Percentiles rank a stretch among this genome's conserved stretches.
phyloP scores from a whole-genome alignment of 1,140 invertebrate genomes.

The Drosophila busckii region DNA sequence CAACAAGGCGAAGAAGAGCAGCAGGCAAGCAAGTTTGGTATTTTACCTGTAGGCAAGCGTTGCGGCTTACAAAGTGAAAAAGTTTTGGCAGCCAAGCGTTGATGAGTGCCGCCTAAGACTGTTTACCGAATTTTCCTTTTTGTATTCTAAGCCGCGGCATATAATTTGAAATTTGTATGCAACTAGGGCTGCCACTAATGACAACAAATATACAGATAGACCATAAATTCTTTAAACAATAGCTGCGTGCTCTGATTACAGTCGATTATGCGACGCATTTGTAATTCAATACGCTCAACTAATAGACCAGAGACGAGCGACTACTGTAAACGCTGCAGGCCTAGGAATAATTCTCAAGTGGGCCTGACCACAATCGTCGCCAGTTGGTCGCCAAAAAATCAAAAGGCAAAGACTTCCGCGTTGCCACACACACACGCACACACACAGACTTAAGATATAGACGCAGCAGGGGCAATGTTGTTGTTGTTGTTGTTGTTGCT shows the following conservation, averaged over 20 bases:
- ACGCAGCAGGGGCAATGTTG: too few species aligned
- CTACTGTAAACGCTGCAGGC: too few species aligned
- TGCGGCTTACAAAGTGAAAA: slow-evolving; percentile 71
- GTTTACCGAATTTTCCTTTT: slow-evolving; percentile 34
- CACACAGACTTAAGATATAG: not conserved
- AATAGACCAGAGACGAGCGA: too few species aligned
- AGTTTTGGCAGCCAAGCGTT: slow-evolving; percentile 66
- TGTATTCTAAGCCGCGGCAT: too few species aligned
- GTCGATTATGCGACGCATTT: slow-evolving; percentile 18
- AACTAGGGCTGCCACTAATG: too few species aligned
- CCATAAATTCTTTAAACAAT: too few species aligned
- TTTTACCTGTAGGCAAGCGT: slow-evolving; percentile 26
- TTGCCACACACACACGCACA: slow-evolving; percentile 31
- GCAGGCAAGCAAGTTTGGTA: slow-evolving; percentile 9
- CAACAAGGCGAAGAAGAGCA: slow-evolving; percentile 4
- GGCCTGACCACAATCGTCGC: too few species aligned
- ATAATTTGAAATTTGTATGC: slow-evolving; percentile 67
- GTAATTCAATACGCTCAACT: slow-evolving; percentile 23
- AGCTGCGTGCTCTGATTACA: too few species aligned
- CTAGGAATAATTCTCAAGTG: too few species aligned
- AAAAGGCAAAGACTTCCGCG: slow-evolving; percentile 47
- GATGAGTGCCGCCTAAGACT: slow-evolving; percentile 46
- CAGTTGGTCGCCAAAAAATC: slow-evolving; percentile 20
- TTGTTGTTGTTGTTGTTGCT: too few species aligned
- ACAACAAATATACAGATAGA: too few species aligned